phyloP scores from a whole-genome alignment of 2,797 vertebrate species.

The Myioborus miniatus region DNA sequence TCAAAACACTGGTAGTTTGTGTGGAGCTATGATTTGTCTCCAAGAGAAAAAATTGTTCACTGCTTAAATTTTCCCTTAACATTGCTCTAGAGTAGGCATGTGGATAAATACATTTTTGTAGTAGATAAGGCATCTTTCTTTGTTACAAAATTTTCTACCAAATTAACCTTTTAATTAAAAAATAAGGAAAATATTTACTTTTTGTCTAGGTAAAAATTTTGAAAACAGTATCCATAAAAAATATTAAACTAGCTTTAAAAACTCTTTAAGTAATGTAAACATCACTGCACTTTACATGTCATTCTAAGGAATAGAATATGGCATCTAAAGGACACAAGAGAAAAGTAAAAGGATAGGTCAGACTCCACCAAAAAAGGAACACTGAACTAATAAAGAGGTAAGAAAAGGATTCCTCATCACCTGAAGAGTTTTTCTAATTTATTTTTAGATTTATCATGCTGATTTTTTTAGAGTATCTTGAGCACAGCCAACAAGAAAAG shows the following conservation, averaged over 20 bases:
- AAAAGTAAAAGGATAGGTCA: neutral
- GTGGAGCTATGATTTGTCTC: neutral
- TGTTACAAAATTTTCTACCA: neutral
- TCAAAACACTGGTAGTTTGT: neutral
- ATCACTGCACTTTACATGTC: neutral
- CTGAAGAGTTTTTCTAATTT: neutral
- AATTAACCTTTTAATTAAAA: neutral
- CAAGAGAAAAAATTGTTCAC: neutral
- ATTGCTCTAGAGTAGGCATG: neutral
- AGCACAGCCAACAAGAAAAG: neutral
- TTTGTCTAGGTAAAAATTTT: neutral
- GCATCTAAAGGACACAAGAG: neutral
- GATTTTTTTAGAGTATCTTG: neutral
- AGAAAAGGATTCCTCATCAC: neutral
- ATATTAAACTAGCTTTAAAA: neutral
- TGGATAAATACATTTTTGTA: neutral
- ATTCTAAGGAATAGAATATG: neutral
- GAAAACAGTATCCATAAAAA: neutral
- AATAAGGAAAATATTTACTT: fast-evolving
- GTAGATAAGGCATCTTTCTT: neutral
- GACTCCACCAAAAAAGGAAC: fast-evolving
- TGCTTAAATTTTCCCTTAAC: neutral
- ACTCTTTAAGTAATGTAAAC: neutral
- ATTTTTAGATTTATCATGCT: neutral
- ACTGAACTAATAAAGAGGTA: neutral